Evolutionary conservation across 2,797 vertebrate species (phyloP).

Genomic region (Hippocampus kuda): DNA sequence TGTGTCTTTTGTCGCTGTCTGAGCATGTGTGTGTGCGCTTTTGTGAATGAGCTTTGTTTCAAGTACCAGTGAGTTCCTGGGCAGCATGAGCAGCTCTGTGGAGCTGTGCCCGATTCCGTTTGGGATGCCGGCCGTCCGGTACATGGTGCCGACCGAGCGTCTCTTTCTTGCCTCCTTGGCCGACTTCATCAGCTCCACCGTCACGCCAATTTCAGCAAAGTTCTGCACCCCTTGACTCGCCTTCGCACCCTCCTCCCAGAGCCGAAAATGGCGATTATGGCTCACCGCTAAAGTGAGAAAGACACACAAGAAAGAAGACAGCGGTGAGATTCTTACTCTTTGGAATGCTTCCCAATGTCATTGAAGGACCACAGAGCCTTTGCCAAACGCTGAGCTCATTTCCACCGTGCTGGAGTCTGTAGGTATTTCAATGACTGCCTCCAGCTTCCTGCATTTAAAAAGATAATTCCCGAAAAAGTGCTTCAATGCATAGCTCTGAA

Average conservation of each 20-base stretch:
- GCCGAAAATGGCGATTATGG: conserved; percentile 65
- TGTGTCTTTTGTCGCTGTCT: conserved; percentile 30
- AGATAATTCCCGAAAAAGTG: conserved; percentile 36
- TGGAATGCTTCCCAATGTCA: conserved; percentile 53
- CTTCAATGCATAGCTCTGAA: conserved; percentile 27
- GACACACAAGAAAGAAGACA: conserved; percentile 36
- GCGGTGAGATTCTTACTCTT: conserved; percentile 42
- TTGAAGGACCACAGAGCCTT: conserved; percentile 44
- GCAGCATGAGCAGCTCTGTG: conserved; percentile 65
- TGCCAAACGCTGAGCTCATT: conserved; percentile 60
- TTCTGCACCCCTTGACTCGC: conserved; percentile 66
- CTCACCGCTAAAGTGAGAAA: conserved; percentile 61
- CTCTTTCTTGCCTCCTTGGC: conserved; percentile 67
- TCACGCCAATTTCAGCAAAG: conserved; percentile 70
- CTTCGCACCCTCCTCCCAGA: conserved; percentile 66
- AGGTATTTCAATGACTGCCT: conserved; percentile 38
- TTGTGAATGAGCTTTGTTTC: conserved; percentile 17
- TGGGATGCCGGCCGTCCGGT: conserved; percentile 68
- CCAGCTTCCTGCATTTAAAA: conserved; percentile 48
- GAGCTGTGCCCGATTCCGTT: conserved; percentile 73
- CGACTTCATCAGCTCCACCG: conserved; percentile 68
- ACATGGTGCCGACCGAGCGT: conserved; percentile 61
- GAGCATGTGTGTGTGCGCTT: conserved; percentile 19
- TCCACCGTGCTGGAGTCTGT: conserved; percentile 40
- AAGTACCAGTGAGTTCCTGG: conserved; percentile 66